Conservation (phyloP, 2,888 invertebrate genomes). For the Galeruca laticollis region DNA sequence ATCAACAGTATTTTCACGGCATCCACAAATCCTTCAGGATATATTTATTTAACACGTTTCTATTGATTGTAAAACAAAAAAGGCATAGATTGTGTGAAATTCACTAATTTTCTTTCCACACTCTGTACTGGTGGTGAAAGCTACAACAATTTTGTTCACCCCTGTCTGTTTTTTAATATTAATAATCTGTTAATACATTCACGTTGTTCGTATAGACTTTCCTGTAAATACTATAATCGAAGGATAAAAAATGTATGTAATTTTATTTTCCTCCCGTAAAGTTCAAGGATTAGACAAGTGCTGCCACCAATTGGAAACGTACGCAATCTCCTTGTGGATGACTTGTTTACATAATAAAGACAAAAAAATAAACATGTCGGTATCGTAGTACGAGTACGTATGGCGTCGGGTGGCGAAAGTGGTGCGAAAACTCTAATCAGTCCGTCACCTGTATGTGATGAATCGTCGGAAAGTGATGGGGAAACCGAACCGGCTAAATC, state of each 20-base stretch:
- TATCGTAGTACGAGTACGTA: slow-evolving; percentile 51
- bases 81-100: too few relatives aligned
- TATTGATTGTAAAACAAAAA: too few relatives aligned
- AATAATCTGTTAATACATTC: too few relatives aligned
- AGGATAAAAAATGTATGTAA: not conserved
- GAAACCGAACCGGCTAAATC: slow-evolving; percentile 83
- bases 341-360: slow-evolving; percentile 45
- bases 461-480: slow-evolving; percentile 85
- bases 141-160: too few relatives aligned
- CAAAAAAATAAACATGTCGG: slow-evolving; percentile 55
- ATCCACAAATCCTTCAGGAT: too few relatives aligned
- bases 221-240: not conserved
- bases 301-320: slow-evolving; percentile 31
- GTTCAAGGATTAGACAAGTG: slow-evolving; percentile 19
- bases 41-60: too few relatives aligned
- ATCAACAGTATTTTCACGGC: too few relatives aligned
- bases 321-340: slow-evolving; percentile 29
- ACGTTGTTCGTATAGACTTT: too few relatives aligned
- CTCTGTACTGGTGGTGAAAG: too few relatives aligned
- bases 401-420: slow-evolving; percentile 63
- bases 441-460: slow-evolving; percentile 66
- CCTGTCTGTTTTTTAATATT: too few relatives aligned
- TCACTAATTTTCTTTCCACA: too few relatives aligned
- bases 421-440: slow-evolving; percentile 62
- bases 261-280: not conserved